A percentile compares a stretch with the other conserved stretches of the same genome.
These are phyloP conservation scores for Eidolon helvum DNA, from an alignment of 2,113 vertebrate species.

Conservation along the genomic window DNA sequence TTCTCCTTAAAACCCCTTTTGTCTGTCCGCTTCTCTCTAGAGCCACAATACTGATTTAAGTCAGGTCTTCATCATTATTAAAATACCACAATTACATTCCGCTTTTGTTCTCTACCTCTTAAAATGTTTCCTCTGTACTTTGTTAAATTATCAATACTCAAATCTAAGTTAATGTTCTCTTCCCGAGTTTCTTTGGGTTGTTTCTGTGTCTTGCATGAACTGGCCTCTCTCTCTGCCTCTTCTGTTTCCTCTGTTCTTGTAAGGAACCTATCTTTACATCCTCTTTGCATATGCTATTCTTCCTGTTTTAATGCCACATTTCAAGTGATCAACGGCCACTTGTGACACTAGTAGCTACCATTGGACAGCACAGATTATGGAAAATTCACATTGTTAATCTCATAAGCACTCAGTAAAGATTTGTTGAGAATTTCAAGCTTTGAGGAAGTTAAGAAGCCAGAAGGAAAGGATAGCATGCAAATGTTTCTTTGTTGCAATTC, in stretches of 20 bases:
- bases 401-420: not conserved
- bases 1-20: not conserved
- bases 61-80: not conserved
- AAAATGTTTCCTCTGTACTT: not conserved
- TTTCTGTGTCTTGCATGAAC: not conserved
- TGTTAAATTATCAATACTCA: not conserved
- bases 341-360: not conserved
- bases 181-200: not conserved
- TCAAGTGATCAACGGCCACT: not conserved
- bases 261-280: not conserved
- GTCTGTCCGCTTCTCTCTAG: not conserved
- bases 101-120: not conserved
- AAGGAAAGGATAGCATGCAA: not conserved
- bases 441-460: not conserved
- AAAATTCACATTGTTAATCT: not conserved
- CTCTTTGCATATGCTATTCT: not conserved
- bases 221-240: not conserved
- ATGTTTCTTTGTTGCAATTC: not conserved
- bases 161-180: not conserved
- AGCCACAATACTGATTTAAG: not conserved
- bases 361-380: not conserved
- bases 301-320: not conserved
- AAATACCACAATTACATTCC: not conserved
- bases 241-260: not conserved
- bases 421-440: not conserved